Percentiles rank a stretch among this genome's conserved stretches.
Evolutionary conservation across 2,113 vertebrate genomes (phyloP).

Genomic region (Archilochus colubris): DNA sequence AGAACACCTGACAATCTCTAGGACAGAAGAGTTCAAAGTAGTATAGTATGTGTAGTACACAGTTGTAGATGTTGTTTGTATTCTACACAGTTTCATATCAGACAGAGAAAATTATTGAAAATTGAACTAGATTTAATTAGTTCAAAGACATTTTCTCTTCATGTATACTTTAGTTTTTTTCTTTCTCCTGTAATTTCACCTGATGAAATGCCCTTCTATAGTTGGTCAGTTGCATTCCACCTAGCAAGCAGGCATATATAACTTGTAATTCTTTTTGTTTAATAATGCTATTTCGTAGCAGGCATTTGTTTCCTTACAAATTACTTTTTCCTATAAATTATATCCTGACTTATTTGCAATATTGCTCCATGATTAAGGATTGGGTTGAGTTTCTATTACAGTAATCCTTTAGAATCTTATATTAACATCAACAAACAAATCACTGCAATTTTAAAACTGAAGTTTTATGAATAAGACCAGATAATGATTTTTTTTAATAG

Average conservation of each 20-base stretch:
- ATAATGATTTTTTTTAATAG: background rate
- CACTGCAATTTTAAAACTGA: background rate
- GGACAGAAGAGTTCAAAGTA: background rate
- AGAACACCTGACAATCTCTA: background rate
- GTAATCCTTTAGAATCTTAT: background rate
- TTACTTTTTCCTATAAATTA: background rate
- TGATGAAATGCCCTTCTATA: background rate
- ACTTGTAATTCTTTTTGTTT: background rate
- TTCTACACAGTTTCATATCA: background rate
- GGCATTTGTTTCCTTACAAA: background rate
- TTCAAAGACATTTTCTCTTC: background rate
- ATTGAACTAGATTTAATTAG: background rate
- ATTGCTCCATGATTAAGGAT: background rate
- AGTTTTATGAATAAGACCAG: background rate
- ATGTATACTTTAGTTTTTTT: background rate
- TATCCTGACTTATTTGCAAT: background rate
- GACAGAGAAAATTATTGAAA: background rate
- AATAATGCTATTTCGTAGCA: background rate
- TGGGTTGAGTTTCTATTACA: background rate
- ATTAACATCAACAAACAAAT: background rate
- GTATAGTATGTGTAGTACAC: background rate
- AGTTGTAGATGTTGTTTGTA: background rate
- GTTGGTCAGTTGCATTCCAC: background rate
- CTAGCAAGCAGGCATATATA: background rate
- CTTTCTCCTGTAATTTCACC: background rate